Evolutionary conservation across 2,888 invertebrate genomes (phyloP).

Genomic region (Bellardia pandia): DNA sequence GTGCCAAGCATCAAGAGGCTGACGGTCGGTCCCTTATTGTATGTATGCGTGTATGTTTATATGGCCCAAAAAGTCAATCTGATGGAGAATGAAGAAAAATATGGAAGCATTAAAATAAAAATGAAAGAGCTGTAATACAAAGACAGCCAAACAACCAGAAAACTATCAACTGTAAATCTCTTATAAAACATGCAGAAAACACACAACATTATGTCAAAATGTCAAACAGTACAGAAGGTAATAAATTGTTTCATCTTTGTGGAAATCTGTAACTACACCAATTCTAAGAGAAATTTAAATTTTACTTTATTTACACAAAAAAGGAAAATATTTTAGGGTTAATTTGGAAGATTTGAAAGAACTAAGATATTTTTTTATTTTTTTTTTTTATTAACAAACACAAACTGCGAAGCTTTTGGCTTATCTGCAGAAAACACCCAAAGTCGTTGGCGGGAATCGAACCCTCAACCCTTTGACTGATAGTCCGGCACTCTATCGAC

Average conservation of each 20-base stretch:
- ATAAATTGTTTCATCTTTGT: slow-evolving; percentile 77
- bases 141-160: slow-evolving; percentile 20
- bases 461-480: too few species aligned
- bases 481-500: too few species aligned
- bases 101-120: slow-evolving; percentile 27
- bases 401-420: too few species aligned
- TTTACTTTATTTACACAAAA: background rate
- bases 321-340: too few species aligned
- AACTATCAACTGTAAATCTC: slow-evolving; percentile 56
- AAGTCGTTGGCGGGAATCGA: too few species aligned
- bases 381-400: too few species aligned
- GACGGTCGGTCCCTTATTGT: slow-evolving; percentile 11
- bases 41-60: background rate
- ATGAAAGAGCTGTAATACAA: background rate
- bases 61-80: slow-evolving; percentile 18
- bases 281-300: slow-evolving; percentile 9
- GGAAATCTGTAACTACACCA: slow-evolving; percentile 33
- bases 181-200: slow-evolving; percentile 67
- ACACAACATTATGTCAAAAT: slow-evolving; percentile 80
- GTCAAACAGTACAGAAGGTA: slow-evolving; percentile 80
- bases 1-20: slow-evolving; percentile 79
- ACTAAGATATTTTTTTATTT: too few species aligned
- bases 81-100: slow-evolving; percentile 24
- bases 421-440: too few species aligned
- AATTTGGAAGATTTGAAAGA: too few species aligned